Base-by-base conservation (phyloP, 2,888 invertebrate genomes). In the Hirtodrosophila confusa region DNA sequence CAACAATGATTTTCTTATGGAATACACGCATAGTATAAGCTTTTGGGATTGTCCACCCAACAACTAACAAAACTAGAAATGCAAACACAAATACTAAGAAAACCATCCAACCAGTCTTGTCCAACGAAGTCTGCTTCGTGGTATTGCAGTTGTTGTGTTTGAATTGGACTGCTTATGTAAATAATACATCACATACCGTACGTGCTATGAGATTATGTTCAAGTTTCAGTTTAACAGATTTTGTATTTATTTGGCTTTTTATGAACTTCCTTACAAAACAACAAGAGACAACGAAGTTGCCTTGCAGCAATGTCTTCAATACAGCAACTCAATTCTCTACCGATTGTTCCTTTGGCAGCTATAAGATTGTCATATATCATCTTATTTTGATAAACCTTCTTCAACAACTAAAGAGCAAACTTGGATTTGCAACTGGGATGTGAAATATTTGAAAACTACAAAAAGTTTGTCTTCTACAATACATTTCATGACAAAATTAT, bases 151-250 rank as follows among this genome's bases (percentile, higher is more conserved):
- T 75, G 60, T 79, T 71, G 49, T 74, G 60, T 75, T 66, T 71
- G 80, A 79, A 76, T 64, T 79, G 80, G 73, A 62, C 79, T 60
- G 61, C 76, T 71, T 55, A 64, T 61, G 80, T 64, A 76, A 76
- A 76, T 72, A 76, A 75, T 67, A 67, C 40, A 79, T 66, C 64
- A 62, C 47, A 48, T 58, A n/a, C 37, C 37, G 54, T 74, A 75
- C 75, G 75, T 75, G 75, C 57, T 48, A n/a, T 43, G 12, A 69
- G 60, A 60, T 64, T 48, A 70, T 56, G 35, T 56, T 69, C 35
- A 36, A 75, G 48, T 56, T 75, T 44, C n/a, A 33, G 45, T 40
- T 63, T 43, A 71, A 60, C 72, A 60, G 48, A 71, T 64, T 63
- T 58, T 2, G 27, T 11, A 60, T 69, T 73, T 74, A 39, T 56